Evolutionary conservation across 30 jellyfish, hydroid and myxozoan genomes (phyloP).

Genomic region (Mastigias papua): DNA sequence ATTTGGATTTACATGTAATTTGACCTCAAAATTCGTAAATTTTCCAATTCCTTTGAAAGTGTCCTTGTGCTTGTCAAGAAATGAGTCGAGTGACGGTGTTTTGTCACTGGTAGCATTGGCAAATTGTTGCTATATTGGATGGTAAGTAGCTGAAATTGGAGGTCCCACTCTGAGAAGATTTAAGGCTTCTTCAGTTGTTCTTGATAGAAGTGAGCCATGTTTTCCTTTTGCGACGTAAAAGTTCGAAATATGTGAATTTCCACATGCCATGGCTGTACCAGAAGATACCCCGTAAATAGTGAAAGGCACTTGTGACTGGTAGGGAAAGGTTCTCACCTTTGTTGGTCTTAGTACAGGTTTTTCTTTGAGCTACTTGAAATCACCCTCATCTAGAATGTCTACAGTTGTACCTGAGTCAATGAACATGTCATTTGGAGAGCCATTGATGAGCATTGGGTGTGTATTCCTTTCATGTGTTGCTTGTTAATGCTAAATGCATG

Average conservation of each 20-base stretch:
- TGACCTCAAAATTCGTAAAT: background rate
- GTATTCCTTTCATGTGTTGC: background rate
- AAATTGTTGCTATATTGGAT: background rate
- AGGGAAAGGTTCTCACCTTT: background rate
- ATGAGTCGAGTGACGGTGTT: background rate
- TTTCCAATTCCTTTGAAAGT: background rate
- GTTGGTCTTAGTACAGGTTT: background rate
- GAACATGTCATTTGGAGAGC: background rate
- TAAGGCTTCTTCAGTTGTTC: background rate
- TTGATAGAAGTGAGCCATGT: background rate
- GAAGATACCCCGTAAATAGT: background rate
- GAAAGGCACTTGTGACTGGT: background rate
- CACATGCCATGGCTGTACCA: background rate
- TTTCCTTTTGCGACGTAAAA: background rate
- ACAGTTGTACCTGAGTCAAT: background rate
- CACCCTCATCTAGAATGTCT: background rate
- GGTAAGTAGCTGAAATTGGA: background rate
- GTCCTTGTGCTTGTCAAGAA: background rate
- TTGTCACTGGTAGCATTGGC: background rate
- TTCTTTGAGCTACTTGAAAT: background rate
- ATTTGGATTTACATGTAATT: background rate
- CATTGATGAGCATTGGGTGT: background rate
- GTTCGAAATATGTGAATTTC: background rate
- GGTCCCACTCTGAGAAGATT: background rate
- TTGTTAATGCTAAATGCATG: background rate